A percentile compares a stretch with the other conserved stretches of the same genome.
Conservation (phyloP, 2,113 vertebrate species). For the Sclerurus mexicanus region DNA sequence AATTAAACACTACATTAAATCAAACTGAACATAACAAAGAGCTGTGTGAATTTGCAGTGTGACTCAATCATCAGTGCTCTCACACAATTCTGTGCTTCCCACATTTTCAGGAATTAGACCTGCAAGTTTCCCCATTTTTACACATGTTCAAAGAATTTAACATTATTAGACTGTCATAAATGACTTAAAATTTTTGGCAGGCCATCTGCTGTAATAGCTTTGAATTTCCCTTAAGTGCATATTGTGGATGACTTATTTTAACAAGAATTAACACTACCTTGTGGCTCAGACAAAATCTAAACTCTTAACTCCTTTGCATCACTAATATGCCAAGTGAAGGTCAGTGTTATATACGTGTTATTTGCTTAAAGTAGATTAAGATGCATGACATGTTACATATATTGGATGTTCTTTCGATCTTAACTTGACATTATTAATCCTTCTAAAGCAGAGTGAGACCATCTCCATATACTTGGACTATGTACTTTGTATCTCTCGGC, state of each 20-base stretch:
- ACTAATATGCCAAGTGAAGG: not conserved
- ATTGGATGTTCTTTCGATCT: not conserved
- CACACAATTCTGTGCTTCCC: slow-evolving; percentile 4
- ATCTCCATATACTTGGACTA: not conserved
- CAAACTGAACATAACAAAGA: not conserved
- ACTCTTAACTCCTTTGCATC: not conserved
- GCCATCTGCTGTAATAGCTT: slow-evolving; percentile 49
- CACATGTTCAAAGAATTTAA: slow-evolving; percentile 47
- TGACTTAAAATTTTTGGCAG: slow-evolving; percentile 60
- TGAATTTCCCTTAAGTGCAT: slow-evolving; percentile 55
- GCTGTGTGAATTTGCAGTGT: not conserved
- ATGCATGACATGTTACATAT: not conserved
- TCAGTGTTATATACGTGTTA: not conserved
- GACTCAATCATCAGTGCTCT: not conserved
- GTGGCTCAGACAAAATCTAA: slow-evolving; percentile 14
- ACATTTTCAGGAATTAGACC: slow-evolving; percentile 49
- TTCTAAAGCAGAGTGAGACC: not conserved
- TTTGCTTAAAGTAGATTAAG: not conserved
- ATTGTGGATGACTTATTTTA: slow-evolving; percentile 45
- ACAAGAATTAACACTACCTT: slow-evolving; percentile 33
- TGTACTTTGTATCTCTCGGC: not conserved
- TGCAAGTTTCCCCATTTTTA: slow-evolving; percentile 37
- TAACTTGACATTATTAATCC: not conserved
- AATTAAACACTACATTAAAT: not conserved
- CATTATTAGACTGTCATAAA: slow-evolving; percentile 61